phyloP scores from a whole-genome alignment of 2,797 vertebrate genomes.

The Sebastes diploproa region DNA sequence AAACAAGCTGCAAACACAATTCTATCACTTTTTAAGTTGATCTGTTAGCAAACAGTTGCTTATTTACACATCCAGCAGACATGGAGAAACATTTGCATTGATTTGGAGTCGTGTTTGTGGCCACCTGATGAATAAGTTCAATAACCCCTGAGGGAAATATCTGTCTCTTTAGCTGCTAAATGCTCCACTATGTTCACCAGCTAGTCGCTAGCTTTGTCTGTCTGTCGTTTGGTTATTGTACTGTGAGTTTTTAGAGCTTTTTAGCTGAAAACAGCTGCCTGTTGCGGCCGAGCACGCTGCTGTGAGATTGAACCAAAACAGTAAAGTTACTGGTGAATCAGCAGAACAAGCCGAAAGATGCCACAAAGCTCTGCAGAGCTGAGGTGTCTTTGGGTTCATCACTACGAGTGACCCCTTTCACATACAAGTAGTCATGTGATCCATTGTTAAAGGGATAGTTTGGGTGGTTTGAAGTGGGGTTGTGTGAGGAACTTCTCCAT shows the following conservation, averaged over 20 bases:
- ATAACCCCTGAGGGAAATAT: not conserved
- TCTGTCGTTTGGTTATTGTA: not conserved
- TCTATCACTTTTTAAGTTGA: not conserved
- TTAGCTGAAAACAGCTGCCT: not conserved
- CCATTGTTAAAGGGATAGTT: not conserved
- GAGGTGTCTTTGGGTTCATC: not conserved
- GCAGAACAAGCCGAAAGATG: not conserved
- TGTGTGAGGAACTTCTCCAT: too few species aligned
- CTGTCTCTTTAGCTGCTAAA: not conserved
- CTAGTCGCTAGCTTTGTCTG: not conserved
- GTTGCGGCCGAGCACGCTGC: accelerated
- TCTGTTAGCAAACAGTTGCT: not conserved
- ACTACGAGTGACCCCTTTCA: not conserved
- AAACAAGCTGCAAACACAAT: not conserved
- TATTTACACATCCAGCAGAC: not conserved
- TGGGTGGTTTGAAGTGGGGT: not conserved
- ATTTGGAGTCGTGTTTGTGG: not conserved
- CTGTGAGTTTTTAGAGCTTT: not conserved
- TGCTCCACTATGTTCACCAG: not conserved
- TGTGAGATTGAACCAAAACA: not conserved
- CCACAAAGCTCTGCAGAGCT: not conserved
- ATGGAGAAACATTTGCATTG: not conserved
- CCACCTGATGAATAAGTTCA: not conserved
- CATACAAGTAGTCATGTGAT: not conserved
- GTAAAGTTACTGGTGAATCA: not conserved